Evolutionary conservation across 2,113 vertebrate genomes (phyloP).

Genomic region (Marmota flaviventris): DNA sequence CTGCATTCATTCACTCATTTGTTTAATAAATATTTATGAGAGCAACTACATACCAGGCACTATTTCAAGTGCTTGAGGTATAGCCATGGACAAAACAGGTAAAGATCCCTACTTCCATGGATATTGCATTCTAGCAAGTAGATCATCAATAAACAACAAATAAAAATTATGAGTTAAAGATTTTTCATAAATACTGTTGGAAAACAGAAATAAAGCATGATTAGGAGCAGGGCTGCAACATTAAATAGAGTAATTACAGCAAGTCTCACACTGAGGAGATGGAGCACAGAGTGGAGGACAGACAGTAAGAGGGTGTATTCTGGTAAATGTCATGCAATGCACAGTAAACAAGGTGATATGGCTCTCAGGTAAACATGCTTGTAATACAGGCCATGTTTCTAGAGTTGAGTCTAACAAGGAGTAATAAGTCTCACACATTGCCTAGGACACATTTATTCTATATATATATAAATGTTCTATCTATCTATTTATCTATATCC

Average conservation of each 20-base stretch:
- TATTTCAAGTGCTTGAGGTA: not conserved
- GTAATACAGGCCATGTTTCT: not conserved
- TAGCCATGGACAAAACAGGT: not conserved
- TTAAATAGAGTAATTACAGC: not conserved
- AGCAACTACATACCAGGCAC: too few relatives aligned
- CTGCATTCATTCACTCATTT: not conserved
- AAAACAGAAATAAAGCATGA: not conserved
- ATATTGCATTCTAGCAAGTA: not conserved
- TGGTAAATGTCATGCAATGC: not conserved
- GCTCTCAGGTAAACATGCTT: not conserved
- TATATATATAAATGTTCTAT: too few relatives aligned
- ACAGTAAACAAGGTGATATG: not conserved
- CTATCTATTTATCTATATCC: not conserved
- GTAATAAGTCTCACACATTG: not conserved
- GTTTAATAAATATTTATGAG: not conserved
- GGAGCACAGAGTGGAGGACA: not conserved
- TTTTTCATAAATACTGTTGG: not conserved
- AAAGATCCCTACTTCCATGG: not conserved
- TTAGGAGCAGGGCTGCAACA: rapidly evolving
- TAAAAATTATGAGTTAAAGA: not conserved
- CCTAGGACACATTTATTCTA: too few relatives aligned
- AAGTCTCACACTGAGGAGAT: not conserved
- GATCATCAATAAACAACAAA: not conserved
- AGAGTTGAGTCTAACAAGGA: not conserved
- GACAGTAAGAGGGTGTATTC: not conserved